Evolutionary conservation across 1,140 invertebrate species (phyloP).

Genomic region (Hydropsyche tenuis): DNA sequence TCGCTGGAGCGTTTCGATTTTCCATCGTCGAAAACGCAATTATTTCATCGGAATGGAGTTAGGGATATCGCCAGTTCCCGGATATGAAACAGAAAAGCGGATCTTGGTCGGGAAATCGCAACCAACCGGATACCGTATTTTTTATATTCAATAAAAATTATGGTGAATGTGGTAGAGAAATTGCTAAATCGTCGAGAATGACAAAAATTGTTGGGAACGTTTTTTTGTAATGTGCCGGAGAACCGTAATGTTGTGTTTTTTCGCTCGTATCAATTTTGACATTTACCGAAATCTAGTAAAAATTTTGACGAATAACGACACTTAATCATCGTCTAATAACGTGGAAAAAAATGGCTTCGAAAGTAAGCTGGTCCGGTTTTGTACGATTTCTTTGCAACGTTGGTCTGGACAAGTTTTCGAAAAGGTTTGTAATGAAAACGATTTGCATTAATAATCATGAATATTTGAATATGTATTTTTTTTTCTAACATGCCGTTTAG

Average conservation of each 20-base stretch:
- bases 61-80: background rate
- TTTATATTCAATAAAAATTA: no score
- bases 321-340: slow-evolving; percentile 1
- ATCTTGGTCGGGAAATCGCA: no score
- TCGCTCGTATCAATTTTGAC: background rate
- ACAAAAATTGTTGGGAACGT: no score
- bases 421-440: no score
- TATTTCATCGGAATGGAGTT: background rate
- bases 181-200: no score
- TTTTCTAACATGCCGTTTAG: no score
- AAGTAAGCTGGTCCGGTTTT: slow-evolving; percentile 22
- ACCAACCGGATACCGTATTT: background rate
- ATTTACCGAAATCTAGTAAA: background rate
- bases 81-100: background rate
- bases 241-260: no score
- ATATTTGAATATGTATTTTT: no score
- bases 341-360: background rate
- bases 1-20: background rate
- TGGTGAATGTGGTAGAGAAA: no score
- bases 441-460: no score
- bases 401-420: no score
- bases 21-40: background rate
- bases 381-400: background rate
- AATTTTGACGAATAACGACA: slow-evolving; percentile 10
- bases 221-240: no score